Base-by-base conservation (phyloP, 2,113 vertebrate species). In the Petrocephalus microphthalmus region DNA sequence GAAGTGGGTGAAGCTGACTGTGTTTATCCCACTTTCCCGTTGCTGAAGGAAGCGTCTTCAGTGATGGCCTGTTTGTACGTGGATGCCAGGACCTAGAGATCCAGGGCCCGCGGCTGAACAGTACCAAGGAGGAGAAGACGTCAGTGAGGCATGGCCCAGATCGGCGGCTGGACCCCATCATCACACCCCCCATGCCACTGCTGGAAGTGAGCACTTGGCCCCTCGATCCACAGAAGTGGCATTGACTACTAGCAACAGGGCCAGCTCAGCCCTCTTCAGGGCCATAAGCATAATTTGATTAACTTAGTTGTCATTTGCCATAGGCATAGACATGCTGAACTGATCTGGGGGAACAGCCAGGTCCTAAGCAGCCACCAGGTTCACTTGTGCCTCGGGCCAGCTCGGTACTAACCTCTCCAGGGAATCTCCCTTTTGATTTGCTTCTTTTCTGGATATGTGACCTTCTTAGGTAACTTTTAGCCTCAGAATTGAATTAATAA, bases 81-180 rank as follows among this genome's bases (percentile, higher is more conserved):
- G 98, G 98, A 57, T 95, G 94, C 74, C 98, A 99, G 92, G 97
- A 99, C 90, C 95, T 99, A 92, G 97, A 98, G 94, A 98, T 99
- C 89, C 97, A 96, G 89, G 98, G 98, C 7, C 98, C 96, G 89
- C 95, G 98, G 45, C 96, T 99, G 86, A 99, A 99, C 93, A 94
- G 94, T 92, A 99, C 98, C 91, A 99, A 99, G 93, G 98, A 99
- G 91, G 98, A 99, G 89, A 99, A 99, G 95, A 99, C 98, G 3
- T 96, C 95, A 0, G 96, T 99, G 90, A 95, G 93, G 87, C 97
- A 99, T 47, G 98, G 98, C 88, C 95, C 96, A 0, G 98, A 99
- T 92, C 95, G 95, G 15, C 97, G 98, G 57, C 94, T 99, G 89
- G 96, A 98, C 92, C 98, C 98, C 19, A 94, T 99, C 90, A 96